Percentiles rank a stretch among this genome's conserved stretches.
Conservation (phyloP, 2,888 invertebrate genomes). For the Harpagoxenus sublaevis region DNA sequence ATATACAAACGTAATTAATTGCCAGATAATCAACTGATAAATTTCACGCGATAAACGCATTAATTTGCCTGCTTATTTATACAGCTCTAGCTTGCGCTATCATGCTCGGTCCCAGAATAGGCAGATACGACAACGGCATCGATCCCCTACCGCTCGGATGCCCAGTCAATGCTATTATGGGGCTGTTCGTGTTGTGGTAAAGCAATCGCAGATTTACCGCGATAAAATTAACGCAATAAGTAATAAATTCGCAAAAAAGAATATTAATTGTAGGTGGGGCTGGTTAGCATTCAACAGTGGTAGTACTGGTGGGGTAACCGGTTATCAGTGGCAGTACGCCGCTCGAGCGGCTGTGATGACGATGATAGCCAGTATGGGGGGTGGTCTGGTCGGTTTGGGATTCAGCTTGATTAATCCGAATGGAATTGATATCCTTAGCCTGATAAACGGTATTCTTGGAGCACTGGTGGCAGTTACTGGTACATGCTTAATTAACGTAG, state of each 20-base stretch:
- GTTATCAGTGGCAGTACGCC: constrained; percentile 96
- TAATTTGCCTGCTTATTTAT: constrained; percentile 1
- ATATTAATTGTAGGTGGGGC: constrained; percentile 90
- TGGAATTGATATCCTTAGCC: constrained; percentile 93
- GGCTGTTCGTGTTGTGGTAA: constrained; percentile 95
- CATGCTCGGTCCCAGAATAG: constrained; percentile 95
- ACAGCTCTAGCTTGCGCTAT: constrained; percentile 94
- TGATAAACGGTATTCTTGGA: constrained; percentile 96
- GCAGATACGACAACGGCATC: constrained; percentile 93
- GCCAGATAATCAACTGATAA: not conserved
- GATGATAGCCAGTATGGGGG: constrained; percentile 96
- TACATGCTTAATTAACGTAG: constrained; percentile 77
- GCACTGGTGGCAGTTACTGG: constrained; percentile 95
- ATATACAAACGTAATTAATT: not conserved
- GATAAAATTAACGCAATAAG: not conserved
- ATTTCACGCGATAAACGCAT: not conserved
- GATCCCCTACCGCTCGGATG: constrained; percentile 93
- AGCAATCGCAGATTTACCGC: not conserved
- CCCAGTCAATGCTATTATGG: constrained; percentile 96
- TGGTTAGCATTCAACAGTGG: constrained; percentile 99
- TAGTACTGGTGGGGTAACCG: constrained; percentile 94
- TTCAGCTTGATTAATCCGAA: constrained; percentile 89
- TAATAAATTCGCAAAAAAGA: constrained; percentile 18
- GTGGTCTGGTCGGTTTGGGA: constrained; percentile 91
- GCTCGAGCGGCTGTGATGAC: constrained; percentile 96